Evolutionary conservation across 2,888 invertebrate species (phyloP).

Genomic region (Imbricaverruca yamaguchii): DNA sequence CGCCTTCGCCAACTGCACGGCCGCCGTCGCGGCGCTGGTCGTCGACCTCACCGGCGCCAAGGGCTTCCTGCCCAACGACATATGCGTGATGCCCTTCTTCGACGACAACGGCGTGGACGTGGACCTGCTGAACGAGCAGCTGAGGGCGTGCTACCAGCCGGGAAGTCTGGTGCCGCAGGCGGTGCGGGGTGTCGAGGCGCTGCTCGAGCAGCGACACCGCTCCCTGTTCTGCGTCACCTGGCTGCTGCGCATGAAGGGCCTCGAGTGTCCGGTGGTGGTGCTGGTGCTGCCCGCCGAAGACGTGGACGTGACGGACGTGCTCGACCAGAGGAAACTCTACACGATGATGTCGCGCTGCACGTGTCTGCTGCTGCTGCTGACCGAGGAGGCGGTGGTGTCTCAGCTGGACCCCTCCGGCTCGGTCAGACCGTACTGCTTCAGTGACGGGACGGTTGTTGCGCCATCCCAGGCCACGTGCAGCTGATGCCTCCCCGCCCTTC

Average conservation of each 20-base stretch:
- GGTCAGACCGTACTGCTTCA: slow-evolving; percentile 1
- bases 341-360: slow-evolving; percentile 21
- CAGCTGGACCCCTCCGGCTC: neutral
- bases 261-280: slow-evolving; percentile 16
- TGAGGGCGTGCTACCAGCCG: slow-evolving; percentile 1
- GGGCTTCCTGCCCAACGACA: slow-evolving; percentile 8
- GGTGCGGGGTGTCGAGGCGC: slow-evolving; percentile 14
- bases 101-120: slow-evolving; percentile 19
- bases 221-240: slow-evolving; percentile 14
- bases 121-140: neutral
- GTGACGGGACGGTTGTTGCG: neutral
- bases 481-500: neutral
- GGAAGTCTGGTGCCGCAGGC: slow-evolving; percentile 18
- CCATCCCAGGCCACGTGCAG: neutral
- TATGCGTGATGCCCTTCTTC: slow-evolving; percentile 18
- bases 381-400: neutral
- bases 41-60: slow-evolving; percentile 19
- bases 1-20: neutral
- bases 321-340: slow-evolving; percentile 16
- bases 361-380: slow-evolving; percentile 11
- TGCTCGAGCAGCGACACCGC: neutral
- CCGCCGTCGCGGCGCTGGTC: slow-evolving; percentile 5
- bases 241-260: slow-evolving; percentile 19
- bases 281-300: slow-evolving; percentile 14
- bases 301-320: slow-evolving; percentile 19